Evolutionary conservation across 2,113 vertebrate species (phyloP), one percentile per base, ranked within the genome.

Genomic region (Hemiprocne comata): DNA sequence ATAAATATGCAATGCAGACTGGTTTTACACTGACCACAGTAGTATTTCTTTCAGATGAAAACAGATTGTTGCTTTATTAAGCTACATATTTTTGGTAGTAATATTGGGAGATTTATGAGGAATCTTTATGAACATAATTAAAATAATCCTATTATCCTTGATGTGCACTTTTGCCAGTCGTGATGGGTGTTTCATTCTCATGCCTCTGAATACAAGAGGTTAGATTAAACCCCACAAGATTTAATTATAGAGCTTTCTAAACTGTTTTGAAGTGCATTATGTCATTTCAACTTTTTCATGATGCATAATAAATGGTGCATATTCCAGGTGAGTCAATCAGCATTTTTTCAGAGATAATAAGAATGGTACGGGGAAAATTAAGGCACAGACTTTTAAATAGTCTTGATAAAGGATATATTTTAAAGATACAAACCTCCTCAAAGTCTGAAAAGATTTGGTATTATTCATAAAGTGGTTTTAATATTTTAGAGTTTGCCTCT

Each of bases 381-480:
- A 5, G 72, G 61, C 67, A 90, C 31, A 58, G 28, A 58, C 50
- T 54, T 94, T 74, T 87, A 25, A 79, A 24, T 62, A 69, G 31
- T 21, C 48, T 88, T 81, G 90, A 57, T 20, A 74, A 83, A 79
- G 10, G 80, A 54, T 87, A 75, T 88, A 70, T 87, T 90, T 93
- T 83, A 92, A 94, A 87, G 66, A 81, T 88, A 92, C 85, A 93
- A 89, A 94, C 53, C 50, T 94, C 21, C 60, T 85, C 51, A 95
- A 57, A 90, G 44, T 85, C 75, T 80, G 67, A 89, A 86, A 26
- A 89, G 36, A 33, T 69, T 95, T 83, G 69, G 5, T 92, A 80
- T 95, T 94, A 85, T 73, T 93, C 29, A 66, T 64, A 72, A 86
- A 46, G 11, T 76, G 26, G 1, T 91, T 96, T 96, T 69, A 66